Base-by-base conservation (phyloP, 1,140 invertebrate genomes). In the Alviniconcha marisindica region DNA sequence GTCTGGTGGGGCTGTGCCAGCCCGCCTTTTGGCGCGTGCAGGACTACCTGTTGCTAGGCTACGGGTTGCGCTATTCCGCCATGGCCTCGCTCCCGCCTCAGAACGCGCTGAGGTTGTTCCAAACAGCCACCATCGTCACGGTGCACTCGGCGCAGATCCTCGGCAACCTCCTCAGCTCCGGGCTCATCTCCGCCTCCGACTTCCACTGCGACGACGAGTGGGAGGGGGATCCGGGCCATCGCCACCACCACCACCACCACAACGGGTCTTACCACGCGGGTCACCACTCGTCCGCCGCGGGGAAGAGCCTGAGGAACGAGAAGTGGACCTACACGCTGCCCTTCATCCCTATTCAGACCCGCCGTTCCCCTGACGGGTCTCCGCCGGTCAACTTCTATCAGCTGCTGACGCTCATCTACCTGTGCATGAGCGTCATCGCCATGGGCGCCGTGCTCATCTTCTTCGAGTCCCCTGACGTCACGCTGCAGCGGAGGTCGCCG, bases 101-200 rank as follows among this genome's bases (percentile, higher is more conserved):
- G 36, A 82, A 80, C 14, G 83, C 86, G 4, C 86, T 87, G n/a
- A 82, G 84, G 31, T 21, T 80, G 56, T 87, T 87, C 71, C 86
- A 87, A 54, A 87, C 84, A 0, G 77, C 84, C 0, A 87, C 84
- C 31, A 83, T 87, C 44, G 84, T 87, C 63, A 87, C 84, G 31
- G 84, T 87, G 69, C 86, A 87, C 81, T 87, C 86, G 5, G 86
- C 86, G 3, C 86, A 87, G 73, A 87, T 87, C 69, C 80, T 87
- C 4, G 86, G 86, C 69, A 87, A 87, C 73, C 84, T 87, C 1
- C 81, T 87, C 15, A 87, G 86, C 66, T 85, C 86, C 4, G 86
- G 86, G 12, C 83, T 87, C 42, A 85, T 87, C 56, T 87, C 86
- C 4, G 83, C 84, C 44, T 87, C 86, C 1, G 71, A 84, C 74